Percentiles rank a stretch among this genome's conserved stretches.
Conservation (phyloP, 2,797 vertebrate species). For the Gadopsis bispinosus region DNA sequence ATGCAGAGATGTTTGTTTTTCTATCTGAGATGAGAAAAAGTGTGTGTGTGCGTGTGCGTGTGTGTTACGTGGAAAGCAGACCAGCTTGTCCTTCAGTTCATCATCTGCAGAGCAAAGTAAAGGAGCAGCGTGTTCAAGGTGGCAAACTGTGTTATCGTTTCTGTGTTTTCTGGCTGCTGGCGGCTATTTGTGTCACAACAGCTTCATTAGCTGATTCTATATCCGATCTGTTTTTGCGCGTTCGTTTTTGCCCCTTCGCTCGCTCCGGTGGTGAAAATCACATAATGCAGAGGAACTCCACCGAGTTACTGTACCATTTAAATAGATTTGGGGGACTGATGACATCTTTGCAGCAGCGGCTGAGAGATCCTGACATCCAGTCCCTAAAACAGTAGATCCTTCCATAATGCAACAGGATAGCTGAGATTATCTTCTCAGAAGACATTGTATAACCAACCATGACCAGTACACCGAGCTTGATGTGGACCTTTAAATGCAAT, state of each 20-base stretch:
- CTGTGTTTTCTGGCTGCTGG: neutral
- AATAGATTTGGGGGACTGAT: no score
- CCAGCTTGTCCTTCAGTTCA: constrained; percentile 24
- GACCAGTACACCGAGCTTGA: neutral
- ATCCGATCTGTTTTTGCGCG: neutral
- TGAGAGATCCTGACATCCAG: neutral
- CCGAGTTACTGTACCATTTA: neutral
- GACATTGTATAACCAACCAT: no score
- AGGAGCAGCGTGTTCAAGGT: constrained; percentile 22
- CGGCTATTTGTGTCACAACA: neutral
- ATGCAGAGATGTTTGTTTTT: constrained; percentile 58
- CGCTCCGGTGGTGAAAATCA: neutral
- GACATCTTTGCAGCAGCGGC: neutral
- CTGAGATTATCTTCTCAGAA: no score
- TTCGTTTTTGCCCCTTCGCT: no score
- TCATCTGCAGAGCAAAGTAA: constrained; percentile 6
- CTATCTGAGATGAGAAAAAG: constrained; percentile 13
- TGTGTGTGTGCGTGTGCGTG: constrained; percentile 11
- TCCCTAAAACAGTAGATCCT: neutral
- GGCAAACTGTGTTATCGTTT: constrained; percentile 14
- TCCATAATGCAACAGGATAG: neutral
- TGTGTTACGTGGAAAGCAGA: neutral
- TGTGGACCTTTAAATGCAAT: neutral
- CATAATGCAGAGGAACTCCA: no score
- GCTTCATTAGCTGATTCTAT: neutral